A percentile compares a stretch with the other conserved stretches of the same genome.
Evolutionary conservation across 2,797 vertebrate species (phyloP).

Genomic region (Mormyrus proboscirostris): DNA sequence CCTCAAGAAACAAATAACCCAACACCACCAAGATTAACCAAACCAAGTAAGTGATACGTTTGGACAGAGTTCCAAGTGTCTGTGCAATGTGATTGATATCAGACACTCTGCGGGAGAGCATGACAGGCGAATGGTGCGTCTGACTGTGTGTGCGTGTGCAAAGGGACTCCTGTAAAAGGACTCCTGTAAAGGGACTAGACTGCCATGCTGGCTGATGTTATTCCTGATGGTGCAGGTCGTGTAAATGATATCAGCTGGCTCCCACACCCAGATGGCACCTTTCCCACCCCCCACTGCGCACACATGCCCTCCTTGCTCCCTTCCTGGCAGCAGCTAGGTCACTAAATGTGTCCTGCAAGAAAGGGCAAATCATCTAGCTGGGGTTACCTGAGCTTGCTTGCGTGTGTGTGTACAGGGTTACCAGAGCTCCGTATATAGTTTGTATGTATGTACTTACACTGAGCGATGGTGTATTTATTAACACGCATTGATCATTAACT

Average conservation of each 20-base stretch:
- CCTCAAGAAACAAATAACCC: background rate
- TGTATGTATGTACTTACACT: background rate
- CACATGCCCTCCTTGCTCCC: background rate
- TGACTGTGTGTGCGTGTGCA: background rate
- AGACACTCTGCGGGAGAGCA: background rate
- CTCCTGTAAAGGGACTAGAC: constrained; percentile 29
- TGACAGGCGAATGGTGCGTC: background rate
- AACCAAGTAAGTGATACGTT: background rate
- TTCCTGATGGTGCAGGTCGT: constrained; percentile 52
- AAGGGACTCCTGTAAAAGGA: background rate
- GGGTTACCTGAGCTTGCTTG: background rate
- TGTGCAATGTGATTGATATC: background rate
- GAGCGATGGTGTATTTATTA: background rate
- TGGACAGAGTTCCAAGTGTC: background rate
- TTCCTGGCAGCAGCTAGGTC: background rate
- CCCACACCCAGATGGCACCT: constrained; percentile 25
- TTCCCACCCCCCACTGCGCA: constrained; percentile 43
- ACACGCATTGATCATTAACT: background rate
- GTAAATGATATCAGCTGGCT: constrained; percentile 47
- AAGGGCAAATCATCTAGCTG: background rate
- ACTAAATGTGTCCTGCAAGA: constrained; percentile 20
- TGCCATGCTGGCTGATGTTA: constrained; percentile 37
- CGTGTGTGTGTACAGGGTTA: background rate
- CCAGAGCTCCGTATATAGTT: background rate
- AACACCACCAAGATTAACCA: background rate